phyloP scores from a whole-genome alignment of 2,113 vertebrate species.

The Numenius arquata region DNA sequence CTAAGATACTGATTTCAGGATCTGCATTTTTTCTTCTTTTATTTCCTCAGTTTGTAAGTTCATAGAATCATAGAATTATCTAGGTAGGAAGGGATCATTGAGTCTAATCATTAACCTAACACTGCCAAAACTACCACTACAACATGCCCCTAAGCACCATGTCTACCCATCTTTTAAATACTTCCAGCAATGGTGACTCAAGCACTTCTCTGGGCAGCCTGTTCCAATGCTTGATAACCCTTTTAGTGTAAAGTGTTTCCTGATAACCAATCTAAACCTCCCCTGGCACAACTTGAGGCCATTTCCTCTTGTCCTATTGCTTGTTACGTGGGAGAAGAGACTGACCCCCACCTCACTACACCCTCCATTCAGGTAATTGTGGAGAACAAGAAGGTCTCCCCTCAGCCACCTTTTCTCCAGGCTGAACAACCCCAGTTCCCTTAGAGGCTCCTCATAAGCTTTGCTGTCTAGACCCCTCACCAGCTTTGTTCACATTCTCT shows the following conservation, averaged over 20 bases:
- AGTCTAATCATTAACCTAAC: not conserved
- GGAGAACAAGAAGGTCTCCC: not conserved
- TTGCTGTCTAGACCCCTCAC: not conserved
- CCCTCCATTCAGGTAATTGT: not conserved
- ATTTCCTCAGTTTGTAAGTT: not conserved
- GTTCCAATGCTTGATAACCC: too few relatives aligned
- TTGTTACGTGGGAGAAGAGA: not conserved
- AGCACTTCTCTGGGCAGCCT: too few relatives aligned
- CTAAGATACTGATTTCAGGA: not conserved
- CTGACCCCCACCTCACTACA: not conserved
- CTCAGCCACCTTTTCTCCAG: not conserved
- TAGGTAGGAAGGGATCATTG: not conserved
- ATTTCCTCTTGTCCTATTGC: not conserved
- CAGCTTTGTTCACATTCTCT: not conserved
- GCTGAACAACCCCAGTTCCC: not conserved
- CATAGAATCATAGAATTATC: not conserved
- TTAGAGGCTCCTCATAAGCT: not conserved
- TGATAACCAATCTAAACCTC: not conserved
- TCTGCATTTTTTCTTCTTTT: not conserved
- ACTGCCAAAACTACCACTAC: not conserved
- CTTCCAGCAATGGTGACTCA: too few relatives aligned
- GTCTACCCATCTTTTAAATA: too few relatives aligned
- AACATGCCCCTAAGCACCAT: too few relatives aligned
- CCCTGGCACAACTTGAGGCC: not conserved
- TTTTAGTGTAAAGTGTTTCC: too few relatives aligned